Evolutionary conservation across 1,140 invertebrate genomes (phyloP), one percentile per base, ranked within the genome.

Genomic region (Oscheius sp.): DNA sequence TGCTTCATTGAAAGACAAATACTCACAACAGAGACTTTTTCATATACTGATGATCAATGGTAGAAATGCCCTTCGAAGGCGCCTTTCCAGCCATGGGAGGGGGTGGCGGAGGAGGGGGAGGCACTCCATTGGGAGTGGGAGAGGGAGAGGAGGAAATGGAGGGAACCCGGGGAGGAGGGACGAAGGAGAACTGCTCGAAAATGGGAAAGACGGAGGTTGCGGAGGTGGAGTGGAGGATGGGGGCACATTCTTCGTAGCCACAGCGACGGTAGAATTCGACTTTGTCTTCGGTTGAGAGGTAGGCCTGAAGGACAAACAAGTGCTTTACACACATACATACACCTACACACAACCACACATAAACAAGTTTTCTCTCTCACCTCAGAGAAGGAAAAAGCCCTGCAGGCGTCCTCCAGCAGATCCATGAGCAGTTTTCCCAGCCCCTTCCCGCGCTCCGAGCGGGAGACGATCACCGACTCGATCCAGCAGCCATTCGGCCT

Each of bases 21-120:
- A 42, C n/a, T 42, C 38, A n/a, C 10, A 42, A 42, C 10, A 42
- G n/a, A 42, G 38, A 10, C 38, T 42, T 42, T 42, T 42, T 42
- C 69, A 71, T 71, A 38, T 64, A 71, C 32, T 71, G 69, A 36
- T 71, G 69, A 52, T 71, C 69, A 3, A 64, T 65, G 1, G 42
- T 71, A 2, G 45, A 49, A 20, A 71, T 58, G 32, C 29, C 35
- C 2, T 42, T 36, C 3, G 65, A 26, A 34, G 20, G 32, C 32
- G 36, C 38, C 38, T 71, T 64, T 7, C 26, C 26, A 29, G 35
- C 13, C n/a, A n/a, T n/a, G 4, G 68, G 68, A 64, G 69, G 69
- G 2, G 68, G 58, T 13, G 69, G 69, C 3, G 69, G 69, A 18
- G 61, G 59, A 7, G 69, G 69, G 2, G 69, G 68, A 46, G 68